phyloP scores from a whole-genome alignment of 1,140 invertebrate species.

The Acyrthosiphon pisum region DNA sequence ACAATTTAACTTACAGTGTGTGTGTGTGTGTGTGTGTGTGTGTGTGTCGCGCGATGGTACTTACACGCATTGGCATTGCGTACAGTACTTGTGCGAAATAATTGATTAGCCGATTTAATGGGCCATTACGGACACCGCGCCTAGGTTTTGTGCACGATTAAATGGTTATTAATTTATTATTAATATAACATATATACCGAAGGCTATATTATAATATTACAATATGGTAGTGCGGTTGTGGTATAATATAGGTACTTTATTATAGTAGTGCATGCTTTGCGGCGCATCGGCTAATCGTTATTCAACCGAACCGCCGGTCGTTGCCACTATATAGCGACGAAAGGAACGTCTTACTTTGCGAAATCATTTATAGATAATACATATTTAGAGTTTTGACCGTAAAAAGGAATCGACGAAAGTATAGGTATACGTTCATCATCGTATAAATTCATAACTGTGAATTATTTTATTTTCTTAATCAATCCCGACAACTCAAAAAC shows the following conservation, averaged over 20 bases:
- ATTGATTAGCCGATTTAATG: constrained; percentile 35
- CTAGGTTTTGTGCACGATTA: constrained; percentile 2
- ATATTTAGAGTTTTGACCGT: neutral
- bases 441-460: neutral
- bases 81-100: neutral
- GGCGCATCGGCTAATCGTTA: neutral
- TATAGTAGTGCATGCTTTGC: neutral
- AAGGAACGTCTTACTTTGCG: neutral
- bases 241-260: neutral
- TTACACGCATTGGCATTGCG: neutral
- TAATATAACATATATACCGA: neutral
- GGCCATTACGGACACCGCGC: neutral
- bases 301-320: neutral
- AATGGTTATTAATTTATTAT: constrained; percentile 30
- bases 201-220: neutral
- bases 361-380: neutral
- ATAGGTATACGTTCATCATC: neutral
- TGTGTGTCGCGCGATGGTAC: neutral
- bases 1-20: neutral
- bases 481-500: neutral
- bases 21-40: no score
- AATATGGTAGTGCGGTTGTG: neutral
- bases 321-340: neutral
- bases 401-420: neutral
- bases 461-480: neutral